Conservation (phyloP, 2,888 invertebrate species). For the Sphecodes monilicornis region DNA sequence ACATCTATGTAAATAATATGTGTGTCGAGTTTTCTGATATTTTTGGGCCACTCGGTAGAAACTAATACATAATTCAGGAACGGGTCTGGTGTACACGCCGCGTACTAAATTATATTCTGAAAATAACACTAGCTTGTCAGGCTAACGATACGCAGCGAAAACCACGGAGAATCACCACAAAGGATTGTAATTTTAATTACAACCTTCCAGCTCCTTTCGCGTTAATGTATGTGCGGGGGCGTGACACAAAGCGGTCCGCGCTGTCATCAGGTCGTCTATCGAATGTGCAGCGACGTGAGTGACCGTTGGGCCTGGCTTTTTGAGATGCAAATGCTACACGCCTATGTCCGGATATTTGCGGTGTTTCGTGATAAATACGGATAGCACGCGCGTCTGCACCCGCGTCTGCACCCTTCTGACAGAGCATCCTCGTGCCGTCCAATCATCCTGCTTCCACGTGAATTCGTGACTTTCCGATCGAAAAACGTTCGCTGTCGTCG, state of each 20-base stretch:
- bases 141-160: constrained; percentile 42
- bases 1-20: not conserved
- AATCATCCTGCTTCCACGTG: not conserved
- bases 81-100: not conserved
- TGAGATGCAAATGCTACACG: constrained; percentile 71
- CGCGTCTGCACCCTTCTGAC: not conserved
- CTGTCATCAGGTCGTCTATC: constrained; percentile 69
- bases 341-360: constrained; percentile 63
- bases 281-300: constrained; percentile 66
- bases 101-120: constrained; percentile 50
- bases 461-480: not conserved
- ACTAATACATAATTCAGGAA: constrained; percentile 46
- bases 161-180: constrained; percentile 35
- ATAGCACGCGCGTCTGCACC: constrained; percentile 27
- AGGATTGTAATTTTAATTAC: constrained; percentile 61
- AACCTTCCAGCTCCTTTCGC: not conserved
- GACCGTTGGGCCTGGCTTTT: constrained; percentile 58
- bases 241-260: constrained; percentile 54
- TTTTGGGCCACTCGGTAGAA: not conserved
- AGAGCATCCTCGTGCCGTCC: not conserved
- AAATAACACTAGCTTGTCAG: constrained; percentile 41
- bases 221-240: constrained; percentile 26
- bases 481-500: not conserved
- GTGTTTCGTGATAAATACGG: constrained; percentile 65
- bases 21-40: not conserved